A percentile compares a stretch with the other conserved stretches of the same genome.
phyloP scores from a whole-genome alignment of 1,140 invertebrate species.

The Drosophila kanapiae region DNA sequence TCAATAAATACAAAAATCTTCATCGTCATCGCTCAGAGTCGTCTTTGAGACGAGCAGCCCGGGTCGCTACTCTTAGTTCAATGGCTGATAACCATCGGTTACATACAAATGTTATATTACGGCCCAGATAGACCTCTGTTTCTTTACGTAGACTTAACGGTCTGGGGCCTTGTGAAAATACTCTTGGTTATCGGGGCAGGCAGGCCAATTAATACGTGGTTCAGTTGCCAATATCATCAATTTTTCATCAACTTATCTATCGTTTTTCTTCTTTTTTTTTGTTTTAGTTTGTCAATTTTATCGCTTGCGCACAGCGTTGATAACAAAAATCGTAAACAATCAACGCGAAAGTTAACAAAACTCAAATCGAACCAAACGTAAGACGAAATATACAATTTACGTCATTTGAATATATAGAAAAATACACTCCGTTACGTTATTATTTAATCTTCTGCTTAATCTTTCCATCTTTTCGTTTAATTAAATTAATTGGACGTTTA shows the following conservation, averaged over 20 bases:
- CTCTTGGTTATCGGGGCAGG: conserved; percentile 39
- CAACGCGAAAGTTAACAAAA: conserved; percentile 74
- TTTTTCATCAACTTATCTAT: conserved; percentile 30
- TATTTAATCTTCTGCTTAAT: conserved; percentile 39
- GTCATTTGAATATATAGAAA: conserved; percentile 48
- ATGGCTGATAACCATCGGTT: conserved; percentile 50
- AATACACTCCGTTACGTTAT: conserved; percentile 67
- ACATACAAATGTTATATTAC: conserved; percentile 52
- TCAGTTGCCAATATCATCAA: conserved; percentile 61
- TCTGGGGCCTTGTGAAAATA: conserved; percentile 55
- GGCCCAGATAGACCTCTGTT: conserved; percentile 20
- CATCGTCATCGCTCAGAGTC: conserved; percentile 38
- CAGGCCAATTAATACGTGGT: conserved; percentile 75
- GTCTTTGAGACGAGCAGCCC: conserved; percentile 71
- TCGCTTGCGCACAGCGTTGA: conserved; percentile 81
- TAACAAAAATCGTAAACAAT: conserved; percentile 70
- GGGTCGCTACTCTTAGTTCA: conserved; percentile 53
- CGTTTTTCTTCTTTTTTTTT: conserved; percentile 31
- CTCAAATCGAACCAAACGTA: conserved; percentile 49
- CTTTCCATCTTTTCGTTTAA: conserved; percentile 51
- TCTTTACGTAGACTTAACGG: conserved; percentile 55
- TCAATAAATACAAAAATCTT: conserved; percentile 62
- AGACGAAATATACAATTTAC: conserved; percentile 35
- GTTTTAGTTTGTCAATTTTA: conserved; percentile 42
- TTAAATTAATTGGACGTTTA: conserved; percentile 84